These are phyloP conservation scores for Abrostola triplasia DNA, from an alignment of 2,888 invertebrate species.

Conservation along the genomic window DNA sequence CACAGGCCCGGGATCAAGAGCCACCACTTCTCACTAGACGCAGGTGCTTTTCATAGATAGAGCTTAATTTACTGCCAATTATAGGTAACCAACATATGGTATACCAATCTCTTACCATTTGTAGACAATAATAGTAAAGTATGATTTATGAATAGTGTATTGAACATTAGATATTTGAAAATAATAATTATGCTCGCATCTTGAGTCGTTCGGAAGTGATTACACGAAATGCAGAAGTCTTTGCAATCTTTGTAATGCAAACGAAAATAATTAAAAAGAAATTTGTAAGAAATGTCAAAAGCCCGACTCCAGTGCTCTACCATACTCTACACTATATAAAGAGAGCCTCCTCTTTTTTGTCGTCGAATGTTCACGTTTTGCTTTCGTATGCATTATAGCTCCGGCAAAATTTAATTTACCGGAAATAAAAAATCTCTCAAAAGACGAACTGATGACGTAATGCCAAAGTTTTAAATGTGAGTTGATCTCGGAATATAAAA, in stretches of 20 bases:
- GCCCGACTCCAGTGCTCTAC: not conserved
- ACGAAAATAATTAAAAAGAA: slow-evolving; percentile 29
- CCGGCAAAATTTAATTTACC: slow-evolving; percentile 14
- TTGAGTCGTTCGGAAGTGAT: too few relatives aligned
- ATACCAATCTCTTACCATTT: slow-evolving; percentile 46
- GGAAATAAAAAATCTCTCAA: slow-evolving; percentile 10
- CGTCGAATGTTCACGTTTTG: slow-evolving; percentile 22
- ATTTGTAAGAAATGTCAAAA: slow-evolving; percentile 34
- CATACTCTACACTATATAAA: slow-evolving; percentile 7
- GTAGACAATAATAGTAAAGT: slow-evolving; percentile 24
- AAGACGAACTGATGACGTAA: not conserved
- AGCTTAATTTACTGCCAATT: slow-evolving; percentile 54
- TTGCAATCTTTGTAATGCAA: slow-evolving; percentile 20
- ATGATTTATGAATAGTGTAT: slow-evolving; percentile 11
- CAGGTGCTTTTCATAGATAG: slow-evolving; percentile 57
- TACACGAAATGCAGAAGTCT: slow-evolving; percentile 6
- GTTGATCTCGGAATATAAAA: not conserved
- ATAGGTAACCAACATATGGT: slow-evolving; percentile 39
- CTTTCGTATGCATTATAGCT: slow-evolving; percentile 24
- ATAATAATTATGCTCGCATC: not conserved
- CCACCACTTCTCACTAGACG: slow-evolving; percentile 42
- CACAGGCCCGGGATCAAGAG: slow-evolving; percentile 17
- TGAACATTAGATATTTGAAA: slow-evolving; percentile 21
- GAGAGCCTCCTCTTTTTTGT: slow-evolving; percentile 22
- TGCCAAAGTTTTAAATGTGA: not conserved